Evolutionary conservation across 2,888 invertebrate species (phyloP), one percentile per base, ranked within the genome.

Genomic region (Volucella zonaria): DNA sequence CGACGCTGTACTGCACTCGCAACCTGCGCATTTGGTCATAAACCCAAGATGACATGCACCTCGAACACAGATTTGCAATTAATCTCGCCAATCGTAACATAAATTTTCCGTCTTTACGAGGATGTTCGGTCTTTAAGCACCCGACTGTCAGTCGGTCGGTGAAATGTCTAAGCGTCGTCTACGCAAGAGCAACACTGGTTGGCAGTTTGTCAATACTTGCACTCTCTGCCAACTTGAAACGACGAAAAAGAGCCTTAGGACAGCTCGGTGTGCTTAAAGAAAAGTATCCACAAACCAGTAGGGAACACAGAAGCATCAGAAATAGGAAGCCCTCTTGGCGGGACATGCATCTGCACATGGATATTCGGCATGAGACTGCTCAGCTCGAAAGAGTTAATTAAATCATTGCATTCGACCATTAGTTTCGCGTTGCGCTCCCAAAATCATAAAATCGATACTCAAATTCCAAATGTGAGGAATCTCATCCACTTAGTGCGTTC

Each of bases 31-130:
- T 31, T 71, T 75, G 80, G 61, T 18, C 78, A 80, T 86, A 77
- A 83, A 80, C 42, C 71, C 40, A 40, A 74, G 81, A 81, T 81
- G 85, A 85, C 87, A 86, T 85, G 86, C 83, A 70, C 76, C 64
- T 47, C 78, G 87, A 86, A 86, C 83, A 86, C 83, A 76, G 83
- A 76, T 86, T 86, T 83, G 82, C 86, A 86, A 83, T 87, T 82
- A 87, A 87, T 87, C 87, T 74, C 56, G 59, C 70, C 82, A 81
- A 86, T 82, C 77, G 78, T 82, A 74, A 82, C 86, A 86, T 86
- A 86, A 86, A 86, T 86, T 82, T 81, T 31, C 76, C 85, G 76
- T 73, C 76, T 85, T 85, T 85, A 81, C 31, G 31, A 31, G 31
- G 31, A 31, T 81, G 81, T 62, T 68, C 64, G 66, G 42, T 67